phyloP scores from a whole-genome alignment of 2,888 invertebrate species.

The Heteromurus nitidus region DNA sequence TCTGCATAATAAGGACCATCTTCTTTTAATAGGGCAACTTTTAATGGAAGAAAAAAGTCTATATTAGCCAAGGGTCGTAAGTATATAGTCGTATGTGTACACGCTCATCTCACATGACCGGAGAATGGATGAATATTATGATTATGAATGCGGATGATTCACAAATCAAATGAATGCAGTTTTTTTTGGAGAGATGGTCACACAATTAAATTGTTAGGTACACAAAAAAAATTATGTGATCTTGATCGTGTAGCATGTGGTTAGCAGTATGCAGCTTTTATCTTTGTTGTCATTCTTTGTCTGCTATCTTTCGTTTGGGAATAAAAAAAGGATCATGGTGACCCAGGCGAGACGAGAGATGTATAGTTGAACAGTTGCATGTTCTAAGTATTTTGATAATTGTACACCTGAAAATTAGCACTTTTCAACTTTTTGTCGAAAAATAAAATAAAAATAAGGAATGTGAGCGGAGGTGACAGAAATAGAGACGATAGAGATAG shows the following conservation, averaged over 20 bases:
- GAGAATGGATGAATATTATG: background rate
- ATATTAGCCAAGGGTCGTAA: too few relatives aligned
- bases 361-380: background rate
- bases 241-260: background rate
- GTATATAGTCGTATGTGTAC: too few relatives aligned
- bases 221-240: background rate
- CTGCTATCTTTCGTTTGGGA: too few relatives aligned
- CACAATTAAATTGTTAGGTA: background rate
- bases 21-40: conserved; percentile 12
- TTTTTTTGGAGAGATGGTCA: too few relatives aligned
- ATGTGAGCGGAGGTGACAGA: background rate
- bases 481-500: background rate
- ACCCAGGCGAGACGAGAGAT: background rate
- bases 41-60: too few relatives aligned
- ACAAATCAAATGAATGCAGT: background rate
- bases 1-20: background rate
- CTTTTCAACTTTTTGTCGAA: background rate
- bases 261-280: too few relatives aligned
- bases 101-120: background rate
- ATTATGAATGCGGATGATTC: conserved; percentile 1
- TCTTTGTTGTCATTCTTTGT: too few relatives aligned
- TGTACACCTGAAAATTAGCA: background rate
- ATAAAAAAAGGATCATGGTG: background rate
- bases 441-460: background rate
- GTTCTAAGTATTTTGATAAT: background rate